Conservation (phyloP, 1,140 invertebrate species). For the Euschistus heros region DNA sequence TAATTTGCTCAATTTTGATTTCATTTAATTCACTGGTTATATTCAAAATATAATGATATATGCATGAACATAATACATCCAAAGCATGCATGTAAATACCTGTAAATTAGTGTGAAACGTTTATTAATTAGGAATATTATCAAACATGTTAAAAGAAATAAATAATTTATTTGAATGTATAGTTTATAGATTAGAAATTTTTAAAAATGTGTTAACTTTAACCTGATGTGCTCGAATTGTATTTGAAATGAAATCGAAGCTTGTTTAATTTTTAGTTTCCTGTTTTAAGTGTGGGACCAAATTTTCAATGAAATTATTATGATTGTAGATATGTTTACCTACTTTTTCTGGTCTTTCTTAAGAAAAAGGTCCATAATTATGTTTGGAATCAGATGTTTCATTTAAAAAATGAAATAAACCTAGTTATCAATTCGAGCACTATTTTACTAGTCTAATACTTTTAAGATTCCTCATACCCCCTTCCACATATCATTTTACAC, state of each 20-base stretch:
- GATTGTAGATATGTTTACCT: too few relatives aligned
- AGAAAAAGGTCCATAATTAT: too few relatives aligned
- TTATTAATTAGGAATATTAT: conserved; percentile 4
- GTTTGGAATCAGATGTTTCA: too few relatives aligned
- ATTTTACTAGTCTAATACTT: conserved; percentile 23
- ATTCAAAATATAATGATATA: not conserved
- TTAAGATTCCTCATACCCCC: conserved; percentile 17
- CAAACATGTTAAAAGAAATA: conserved; percentile 10
- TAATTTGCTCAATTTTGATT: conserved; percentile 9
- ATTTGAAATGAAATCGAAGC: not conserved
- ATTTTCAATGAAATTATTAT: not conserved
- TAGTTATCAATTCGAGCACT: conserved; percentile 16
- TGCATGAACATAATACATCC: conserved; percentile 2
- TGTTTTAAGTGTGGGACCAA: conserved; percentile 13
- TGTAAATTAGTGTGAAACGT: conserved; percentile 17
- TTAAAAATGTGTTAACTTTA: conserved; percentile 20
- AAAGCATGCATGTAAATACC: conserved; percentile 17
- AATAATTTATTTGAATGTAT: conserved; percentile 26
- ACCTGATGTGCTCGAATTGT: conserved; percentile 21
- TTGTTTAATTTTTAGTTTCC: not conserved
- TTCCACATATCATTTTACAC: conserved; percentile 24
- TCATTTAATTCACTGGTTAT: not conserved
- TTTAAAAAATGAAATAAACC: too few relatives aligned
- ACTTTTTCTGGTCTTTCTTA: too few relatives aligned
- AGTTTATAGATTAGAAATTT: conserved; percentile 23